Evolutionary conservation across 2,797 vertebrate genomes (phyloP).

Genomic region (Amazona ochrocephala): DNA sequence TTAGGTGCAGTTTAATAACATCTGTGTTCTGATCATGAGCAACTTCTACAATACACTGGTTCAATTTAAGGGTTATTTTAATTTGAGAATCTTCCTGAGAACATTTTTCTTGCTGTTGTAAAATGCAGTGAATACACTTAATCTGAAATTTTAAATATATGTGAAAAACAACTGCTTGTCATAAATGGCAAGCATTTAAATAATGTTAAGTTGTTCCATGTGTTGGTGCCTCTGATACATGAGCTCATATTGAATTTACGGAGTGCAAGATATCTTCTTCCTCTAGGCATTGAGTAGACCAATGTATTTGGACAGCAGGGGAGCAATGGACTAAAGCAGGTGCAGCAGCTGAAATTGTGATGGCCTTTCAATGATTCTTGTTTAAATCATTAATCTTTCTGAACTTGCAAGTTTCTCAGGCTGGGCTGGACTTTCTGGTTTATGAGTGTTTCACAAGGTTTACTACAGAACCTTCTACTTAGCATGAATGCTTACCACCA

Average conservation of each 20-base stretch:
- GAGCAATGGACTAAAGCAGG: constrained; percentile 39
- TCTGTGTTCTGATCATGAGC: neutral
- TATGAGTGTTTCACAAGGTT: neutral
- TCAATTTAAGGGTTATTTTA: neutral
- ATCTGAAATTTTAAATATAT: neutral
- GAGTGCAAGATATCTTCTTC: neutral
- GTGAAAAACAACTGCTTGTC: constrained; percentile 27
- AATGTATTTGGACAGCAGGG: constrained; percentile 8
- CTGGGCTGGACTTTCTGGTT: neutral
- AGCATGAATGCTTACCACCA: neutral
- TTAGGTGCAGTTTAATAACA: neutral
- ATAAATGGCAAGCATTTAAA: constrained; percentile 19
- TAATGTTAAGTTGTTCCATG: constrained; percentile 42
- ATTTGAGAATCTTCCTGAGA: neutral
- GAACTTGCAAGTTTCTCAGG: neutral
- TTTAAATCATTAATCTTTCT: constrained; percentile 12
- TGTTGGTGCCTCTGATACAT: constrained; percentile 46
- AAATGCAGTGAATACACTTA: neutral
- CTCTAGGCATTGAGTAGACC: neutral
- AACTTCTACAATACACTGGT: neutral
- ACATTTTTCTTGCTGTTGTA: neutral
- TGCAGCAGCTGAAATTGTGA: constrained; percentile 34
- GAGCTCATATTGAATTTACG: constrained; percentile 35
- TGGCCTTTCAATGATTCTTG: neutral
- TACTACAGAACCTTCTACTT: neutral